phyloP scores from a whole-genome alignment of 1,140 invertebrate species.

The Drosophila gunungcola region DNA sequence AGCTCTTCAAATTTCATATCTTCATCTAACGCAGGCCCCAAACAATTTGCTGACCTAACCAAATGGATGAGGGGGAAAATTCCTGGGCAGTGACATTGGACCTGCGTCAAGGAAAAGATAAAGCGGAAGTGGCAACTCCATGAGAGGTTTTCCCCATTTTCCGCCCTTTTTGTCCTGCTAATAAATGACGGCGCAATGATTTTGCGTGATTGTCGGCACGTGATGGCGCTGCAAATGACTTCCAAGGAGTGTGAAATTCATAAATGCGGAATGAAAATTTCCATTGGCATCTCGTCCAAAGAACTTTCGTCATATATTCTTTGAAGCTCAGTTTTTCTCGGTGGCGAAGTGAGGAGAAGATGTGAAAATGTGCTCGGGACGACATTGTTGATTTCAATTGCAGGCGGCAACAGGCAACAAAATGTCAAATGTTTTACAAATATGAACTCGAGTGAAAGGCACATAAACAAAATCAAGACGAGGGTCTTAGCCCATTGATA shows the following conservation, averaged over 20 bases:
- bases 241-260: slow-evolving; percentile 21
- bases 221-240: slow-evolving; percentile 67
- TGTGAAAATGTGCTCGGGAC: slow-evolving; percentile 33
- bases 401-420: slow-evolving; percentile 24
- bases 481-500: no score
- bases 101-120: slow-evolving; percentile 6
- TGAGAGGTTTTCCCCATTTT: slow-evolving; percentile 11
- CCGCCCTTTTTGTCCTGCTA: slow-evolving; percentile 33
- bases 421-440: slow-evolving; percentile 50
- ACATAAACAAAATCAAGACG: slow-evolving; percentile 18
- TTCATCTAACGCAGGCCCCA: slow-evolving; percentile 32
- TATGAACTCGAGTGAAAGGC: slow-evolving; percentile 16
- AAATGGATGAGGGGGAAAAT: slow-evolving; percentile 4
- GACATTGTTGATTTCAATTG: slow-evolving; percentile 71
- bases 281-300: slow-evolving; percentile 20
- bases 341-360: slow-evolving; percentile 38
- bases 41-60: slow-evolving; percentile 37
- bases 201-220: slow-evolving; percentile 73
- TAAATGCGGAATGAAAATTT: slow-evolving; percentile 37
- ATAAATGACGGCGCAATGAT: slow-evolving; percentile 79
- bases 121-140: slow-evolving; percentile 39
- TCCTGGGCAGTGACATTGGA: slow-evolving; percentile 39
- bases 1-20: slow-evolving; percentile 44
- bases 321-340: slow-evolving; percentile 3
- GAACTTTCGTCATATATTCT: slow-evolving; percentile 33